These are phyloP conservation scores for Mionectes macconnelli DNA, from an alignment of 2,113 vertebrate genomes.

Conservation along the genomic window DNA sequence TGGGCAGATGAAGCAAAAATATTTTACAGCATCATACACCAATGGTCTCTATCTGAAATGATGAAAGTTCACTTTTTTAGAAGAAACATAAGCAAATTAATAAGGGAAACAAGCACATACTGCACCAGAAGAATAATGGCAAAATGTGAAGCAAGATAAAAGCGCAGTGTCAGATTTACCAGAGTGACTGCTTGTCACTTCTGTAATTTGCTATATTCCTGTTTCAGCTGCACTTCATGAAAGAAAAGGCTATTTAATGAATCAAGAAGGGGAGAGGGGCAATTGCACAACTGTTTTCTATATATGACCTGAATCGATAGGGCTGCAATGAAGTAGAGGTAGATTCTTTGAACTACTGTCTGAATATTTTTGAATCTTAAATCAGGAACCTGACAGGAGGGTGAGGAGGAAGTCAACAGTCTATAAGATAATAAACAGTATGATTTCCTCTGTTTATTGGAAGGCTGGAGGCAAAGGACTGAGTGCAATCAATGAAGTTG, in stretches of 20 bases:
- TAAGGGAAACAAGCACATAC: not conserved
- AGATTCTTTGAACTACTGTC: not conserved
- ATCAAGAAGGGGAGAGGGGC: not conserved
- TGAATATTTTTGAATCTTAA: not conserved
- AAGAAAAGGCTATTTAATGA: not conserved
- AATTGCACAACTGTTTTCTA: not conserved
- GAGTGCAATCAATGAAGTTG: not conserved
- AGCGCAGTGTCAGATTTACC: not conserved
- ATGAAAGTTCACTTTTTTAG: not conserved
- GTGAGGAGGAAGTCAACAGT: not conserved
- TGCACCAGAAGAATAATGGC: not conserved
- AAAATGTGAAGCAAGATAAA: not conserved
- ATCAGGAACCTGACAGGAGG: not conserved
- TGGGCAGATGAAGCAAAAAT: not conserved
- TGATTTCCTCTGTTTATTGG: not conserved
- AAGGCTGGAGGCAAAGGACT: not conserved
- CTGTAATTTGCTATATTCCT: not conserved
- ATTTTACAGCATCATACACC: fast-evolving
- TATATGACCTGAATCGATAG: not conserved
- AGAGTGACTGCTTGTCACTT: not conserved
- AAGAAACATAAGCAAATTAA: not conserved
- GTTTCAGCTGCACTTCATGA: not conserved
- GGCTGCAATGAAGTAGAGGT: not conserved
- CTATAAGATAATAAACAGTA: not conserved
- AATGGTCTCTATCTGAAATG: not conserved